phyloP scores from a whole-genome alignment of 2,797 vertebrate species.

The Iguana delicatissima region DNA sequence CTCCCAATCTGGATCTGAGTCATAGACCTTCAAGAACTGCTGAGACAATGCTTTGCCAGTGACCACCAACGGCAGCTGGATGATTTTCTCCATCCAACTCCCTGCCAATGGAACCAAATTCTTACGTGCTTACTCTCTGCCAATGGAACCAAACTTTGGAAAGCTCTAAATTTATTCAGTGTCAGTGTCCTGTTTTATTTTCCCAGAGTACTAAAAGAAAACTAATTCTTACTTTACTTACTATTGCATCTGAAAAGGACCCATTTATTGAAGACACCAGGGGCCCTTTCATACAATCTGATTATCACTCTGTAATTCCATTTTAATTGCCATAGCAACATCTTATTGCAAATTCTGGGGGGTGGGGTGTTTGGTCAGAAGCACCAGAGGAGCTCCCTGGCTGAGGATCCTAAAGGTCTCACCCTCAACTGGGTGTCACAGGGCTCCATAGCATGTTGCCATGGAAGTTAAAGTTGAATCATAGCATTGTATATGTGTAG shows the following conservation, averaged over 20 bases:
- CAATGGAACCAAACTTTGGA: neutral
- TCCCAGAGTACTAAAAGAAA: conserved; percentile 53
- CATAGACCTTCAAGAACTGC: neutral
- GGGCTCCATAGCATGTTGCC: no score
- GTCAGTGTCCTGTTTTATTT: conserved; percentile 62
- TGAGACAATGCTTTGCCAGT: neutral
- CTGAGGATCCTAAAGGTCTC: no score
- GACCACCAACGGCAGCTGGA: neutral
- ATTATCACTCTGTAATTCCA: no score
- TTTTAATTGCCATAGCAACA: no score
- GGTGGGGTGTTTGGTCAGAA: no score
- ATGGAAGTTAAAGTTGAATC: no score
- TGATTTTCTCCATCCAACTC: neutral
- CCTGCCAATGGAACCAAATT: neutral
- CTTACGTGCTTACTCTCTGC: neutral
- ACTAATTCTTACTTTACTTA: conserved; percentile 42
- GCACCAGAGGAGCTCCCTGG: no score
- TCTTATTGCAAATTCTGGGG: no score
- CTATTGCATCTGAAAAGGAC: neutral
- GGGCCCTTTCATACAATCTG: no score
- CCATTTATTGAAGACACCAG: conserved; percentile 51
- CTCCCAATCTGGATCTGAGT: neutral
- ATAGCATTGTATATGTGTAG: no score
- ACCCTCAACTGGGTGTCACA: no score
- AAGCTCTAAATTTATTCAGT: conserved; percentile 20